Percentiles rank a stretch among this genome's conserved stretches.
Conservation (phyloP, 2,113 vertebrate species). For the Hassar affinis region DNA sequence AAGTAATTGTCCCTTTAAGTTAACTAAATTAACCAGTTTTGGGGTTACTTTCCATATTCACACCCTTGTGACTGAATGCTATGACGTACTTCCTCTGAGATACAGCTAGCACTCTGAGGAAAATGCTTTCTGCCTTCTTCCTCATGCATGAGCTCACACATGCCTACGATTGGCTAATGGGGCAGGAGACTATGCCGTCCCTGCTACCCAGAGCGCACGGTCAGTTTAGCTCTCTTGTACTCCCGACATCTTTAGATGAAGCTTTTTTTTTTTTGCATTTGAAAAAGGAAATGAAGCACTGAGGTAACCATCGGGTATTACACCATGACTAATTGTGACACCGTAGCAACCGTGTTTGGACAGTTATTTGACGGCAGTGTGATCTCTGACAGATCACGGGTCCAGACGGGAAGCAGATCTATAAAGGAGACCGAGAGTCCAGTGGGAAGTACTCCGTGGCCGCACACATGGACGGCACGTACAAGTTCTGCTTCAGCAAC, state of each 20-base stretch:
- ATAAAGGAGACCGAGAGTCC: constrained; percentile 95
- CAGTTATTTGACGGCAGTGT: background rate
- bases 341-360: background rate
- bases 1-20: too few relatives aligned
- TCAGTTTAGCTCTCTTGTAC: background rate
- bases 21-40: too few relatives aligned
- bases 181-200: background rate
- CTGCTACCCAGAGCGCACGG: background rate
- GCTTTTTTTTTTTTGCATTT: too few relatives aligned
- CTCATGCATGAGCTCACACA: background rate
- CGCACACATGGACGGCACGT: constrained; percentile 96
- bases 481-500: constrained; percentile 99
- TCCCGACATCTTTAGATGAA: background rate
- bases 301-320: background rate
- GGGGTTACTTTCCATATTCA: too few relatives aligned
- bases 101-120: background rate
- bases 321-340: background rate
- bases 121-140: background rate
- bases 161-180: background rate
- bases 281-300: too few relatives aligned
- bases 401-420: constrained; percentile 95
- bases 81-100: background rate
- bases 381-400: constrained; percentile 83
- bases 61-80: background rate
- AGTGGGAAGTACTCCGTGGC: constrained; percentile 98